These are phyloP conservation scores for Pipistrellus nathusii DNA, from an alignment of 2,797 vertebrate genomes.

Conservation along the genomic window DNA sequence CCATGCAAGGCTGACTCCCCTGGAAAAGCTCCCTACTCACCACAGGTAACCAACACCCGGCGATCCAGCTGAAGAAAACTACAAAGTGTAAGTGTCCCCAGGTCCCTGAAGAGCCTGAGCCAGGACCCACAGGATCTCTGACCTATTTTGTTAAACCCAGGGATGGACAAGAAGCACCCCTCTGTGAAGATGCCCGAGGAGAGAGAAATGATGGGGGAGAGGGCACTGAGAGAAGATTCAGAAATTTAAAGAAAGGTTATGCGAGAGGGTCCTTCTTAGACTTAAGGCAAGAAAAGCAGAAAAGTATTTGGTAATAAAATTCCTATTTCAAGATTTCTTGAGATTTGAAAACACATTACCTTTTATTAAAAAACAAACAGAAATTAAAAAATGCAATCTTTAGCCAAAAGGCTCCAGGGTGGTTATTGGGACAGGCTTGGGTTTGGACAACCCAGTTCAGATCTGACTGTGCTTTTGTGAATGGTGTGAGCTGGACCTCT, in stretches of 20 bases:
- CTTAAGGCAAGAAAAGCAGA: slow-evolving; percentile 23
- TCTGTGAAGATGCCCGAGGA: background rate
- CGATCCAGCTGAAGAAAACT: background rate
- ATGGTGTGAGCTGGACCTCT: background rate
- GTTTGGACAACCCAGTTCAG: background rate
- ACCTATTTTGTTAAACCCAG: background rate
- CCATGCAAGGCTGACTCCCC: slow-evolving; percentile 38
- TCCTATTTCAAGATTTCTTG: background rate
- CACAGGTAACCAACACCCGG: slow-evolving; percentile 1
- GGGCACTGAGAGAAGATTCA: background rate
- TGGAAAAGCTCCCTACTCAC: slow-evolving; percentile 37
- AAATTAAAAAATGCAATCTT: background rate
- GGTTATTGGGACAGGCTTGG: background rate
- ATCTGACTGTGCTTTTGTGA: background rate
- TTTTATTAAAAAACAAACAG: background rate
- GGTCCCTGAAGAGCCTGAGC: background rate
- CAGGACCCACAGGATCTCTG: background rate
- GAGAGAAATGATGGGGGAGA: background rate
- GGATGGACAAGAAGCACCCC: background rate
- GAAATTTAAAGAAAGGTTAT: slow-evolving; percentile 23
- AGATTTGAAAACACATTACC: background rate
- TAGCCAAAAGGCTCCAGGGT: background rate
- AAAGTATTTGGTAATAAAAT: background rate
- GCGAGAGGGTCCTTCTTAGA: background rate
- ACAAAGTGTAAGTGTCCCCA: background rate